A percentile compares a stretch with the other conserved stretches of the same genome.
phyloP scores from a whole-genome alignment of 1,140 invertebrate species.

The Saxidomus purpurata region DNA sequence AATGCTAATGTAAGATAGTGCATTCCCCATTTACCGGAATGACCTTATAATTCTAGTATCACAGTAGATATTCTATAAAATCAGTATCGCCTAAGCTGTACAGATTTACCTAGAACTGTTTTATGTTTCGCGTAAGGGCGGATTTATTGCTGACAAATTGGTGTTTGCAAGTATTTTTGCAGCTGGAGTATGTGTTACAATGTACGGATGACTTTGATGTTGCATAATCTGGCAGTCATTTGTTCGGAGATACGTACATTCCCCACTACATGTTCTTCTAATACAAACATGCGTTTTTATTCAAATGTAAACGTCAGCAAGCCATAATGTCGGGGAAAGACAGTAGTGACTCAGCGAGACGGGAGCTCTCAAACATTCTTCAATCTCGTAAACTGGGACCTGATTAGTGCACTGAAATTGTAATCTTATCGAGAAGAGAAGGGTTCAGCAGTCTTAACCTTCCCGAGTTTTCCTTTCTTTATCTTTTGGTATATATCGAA shows the following conservation, averaged over 20 bases:
- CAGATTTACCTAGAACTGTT: not conserved
- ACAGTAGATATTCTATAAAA: not conserved
- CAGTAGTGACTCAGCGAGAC: slow-evolving; percentile 40
- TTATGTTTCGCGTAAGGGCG: not conserved
- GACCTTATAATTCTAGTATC: too few relatives aligned
- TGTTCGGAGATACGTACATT: not conserved
- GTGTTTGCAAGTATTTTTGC: not conserved
- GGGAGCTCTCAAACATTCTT: slow-evolving; percentile 44
- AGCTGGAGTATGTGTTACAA: not conserved
- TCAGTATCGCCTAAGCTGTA: not conserved
- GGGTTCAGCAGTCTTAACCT: slow-evolving; percentile 38
- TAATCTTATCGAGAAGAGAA: slow-evolving; percentile 36
- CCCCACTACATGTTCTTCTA: not conserved
- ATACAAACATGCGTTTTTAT: not conserved
- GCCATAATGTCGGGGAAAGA: not conserved
- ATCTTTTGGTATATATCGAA: slow-evolving; percentile 17
- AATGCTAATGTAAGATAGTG: too few relatives aligned
- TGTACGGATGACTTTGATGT: slow-evolving; percentile 1
- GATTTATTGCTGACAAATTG: not conserved
- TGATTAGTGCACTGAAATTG: slow-evolving; percentile 35
- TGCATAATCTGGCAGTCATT: not conserved
- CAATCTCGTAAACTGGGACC: slow-evolving; percentile 47
- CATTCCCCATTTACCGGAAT: too few relatives aligned
- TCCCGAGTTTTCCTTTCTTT: slow-evolving; percentile 37
- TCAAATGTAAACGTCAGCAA: slow-evolving; percentile 32